Evolutionary conservation across 35 echinoderm and acorn worm species (phyloP), one percentile per base, ranked within the genome.

Genomic region (Lytechinus pictus): DNA sequence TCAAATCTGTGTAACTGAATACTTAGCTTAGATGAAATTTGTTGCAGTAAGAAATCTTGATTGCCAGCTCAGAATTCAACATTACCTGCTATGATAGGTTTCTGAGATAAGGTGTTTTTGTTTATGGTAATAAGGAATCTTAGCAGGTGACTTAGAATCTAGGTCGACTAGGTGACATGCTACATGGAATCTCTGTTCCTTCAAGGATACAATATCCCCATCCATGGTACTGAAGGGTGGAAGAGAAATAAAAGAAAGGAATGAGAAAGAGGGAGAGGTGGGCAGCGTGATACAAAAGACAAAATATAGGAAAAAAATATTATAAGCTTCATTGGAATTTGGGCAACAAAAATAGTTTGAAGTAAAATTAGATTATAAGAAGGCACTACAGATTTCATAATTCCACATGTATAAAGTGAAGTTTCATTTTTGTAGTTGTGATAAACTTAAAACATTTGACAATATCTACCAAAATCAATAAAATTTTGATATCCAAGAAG

Each of bases 91-190:
- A 88, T 58, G 13, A 19, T 89, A 95, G 9, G 28, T 89, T 9
- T 95, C 24, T 10, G n/a, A 24, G 4, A 95, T 89, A 29, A 61
- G 4, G 21, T 95, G 21, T 88, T 87, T 52, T 21, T 55, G 86
- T 56, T 95, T 91, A 27, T 91, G 51, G 87, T 95, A 95, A 24
- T 95, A 27, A 55, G 95, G 95, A n/a, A 95, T 95, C 28, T 89
- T 95, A 56, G 86, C 28, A 11, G 95, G 8, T 60, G 87, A 89
- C 54, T 95, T 95, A 54, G 95, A 28, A 60, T 91, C 87, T 54
- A 95, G 51, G 56, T 95, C 95, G 27, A 95, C 61, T 0, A 95
- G 86, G 28, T 95, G 9, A 53, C 95, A 90, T 21, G 95, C 88
- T 52, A 57, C 54, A 16, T 57, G 87, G 53, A 89, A 95, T 29